A percentile compares a stretch with the other conserved stretches of the same genome.
Evolutionary conservation across 2,888 invertebrate species (phyloP).

Genomic region (Eupeodes latifasciatus): DNA sequence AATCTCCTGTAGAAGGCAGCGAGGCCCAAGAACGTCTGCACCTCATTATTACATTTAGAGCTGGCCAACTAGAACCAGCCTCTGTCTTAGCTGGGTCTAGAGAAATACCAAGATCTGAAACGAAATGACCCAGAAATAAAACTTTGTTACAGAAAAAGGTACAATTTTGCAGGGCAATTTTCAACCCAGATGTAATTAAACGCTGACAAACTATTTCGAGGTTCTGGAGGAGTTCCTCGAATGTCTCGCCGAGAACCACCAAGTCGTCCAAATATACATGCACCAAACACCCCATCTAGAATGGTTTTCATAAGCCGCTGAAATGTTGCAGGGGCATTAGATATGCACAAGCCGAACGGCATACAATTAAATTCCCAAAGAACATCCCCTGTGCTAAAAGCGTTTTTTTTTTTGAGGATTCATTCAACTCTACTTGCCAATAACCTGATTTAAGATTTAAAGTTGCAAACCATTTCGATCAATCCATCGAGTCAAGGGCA

Average conservation of each 20-base stretch:
- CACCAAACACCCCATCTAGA: neutral
- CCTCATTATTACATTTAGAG: conserved; percentile 9
- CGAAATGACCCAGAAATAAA: conserved; percentile 10
- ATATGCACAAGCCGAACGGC: neutral
- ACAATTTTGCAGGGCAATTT: conserved; percentile 10
- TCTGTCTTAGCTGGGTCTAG: conserved; percentile 5
- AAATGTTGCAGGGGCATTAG: neutral
- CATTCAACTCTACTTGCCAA: conserved; percentile 57
- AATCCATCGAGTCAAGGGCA: conserved; percentile 6
- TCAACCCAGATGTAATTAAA: neutral
- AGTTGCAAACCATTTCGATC: conserved; percentile 45
- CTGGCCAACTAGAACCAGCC: neutral
- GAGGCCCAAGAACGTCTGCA: conserved; percentile 12
- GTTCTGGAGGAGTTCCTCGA: conserved; percentile 5
- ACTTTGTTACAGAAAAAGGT: conserved; percentile 22
- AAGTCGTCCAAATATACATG: no score
- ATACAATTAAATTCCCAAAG: no score
- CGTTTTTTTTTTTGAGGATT: neutral
- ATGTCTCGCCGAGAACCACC: no score
- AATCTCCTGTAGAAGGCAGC: neutral
- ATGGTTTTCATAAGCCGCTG: neutral
- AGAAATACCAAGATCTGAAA: conserved; percentile 16
- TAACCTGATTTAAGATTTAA: conserved; percentile 63
- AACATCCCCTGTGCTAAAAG: neutral
- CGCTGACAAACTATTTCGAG: conserved; percentile 4